Evolutionary conservation across 2,888 invertebrate species (phyloP), one percentile per base, ranked within the genome.

Genomic region (Cheilosia vernalis): DNA sequence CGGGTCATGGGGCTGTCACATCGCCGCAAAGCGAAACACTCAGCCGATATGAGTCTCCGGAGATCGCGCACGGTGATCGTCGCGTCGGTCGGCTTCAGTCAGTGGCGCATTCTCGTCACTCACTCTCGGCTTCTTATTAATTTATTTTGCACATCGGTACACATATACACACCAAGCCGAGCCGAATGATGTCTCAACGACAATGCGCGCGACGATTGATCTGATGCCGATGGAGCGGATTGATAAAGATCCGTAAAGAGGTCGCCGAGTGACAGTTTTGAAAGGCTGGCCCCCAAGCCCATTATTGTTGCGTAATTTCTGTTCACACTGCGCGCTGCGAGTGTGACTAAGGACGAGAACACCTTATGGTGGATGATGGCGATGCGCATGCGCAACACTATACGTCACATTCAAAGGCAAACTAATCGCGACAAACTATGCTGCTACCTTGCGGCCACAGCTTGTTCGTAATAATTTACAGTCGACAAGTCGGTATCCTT

Each of bases 381-480:
- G 44, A 10, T 9, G 74, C 69, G 55, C 58, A 66, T 60, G 70
- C 15, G 70, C 74, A 58, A 33, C 37, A 4, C 37, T 37, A 37
- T 37, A 80, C 80, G 83, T 85, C 53, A 81, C 61, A 63, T 76
- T 72, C 81, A 79, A 77, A 85, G 81, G 76, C 81, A 77, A 86
- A 86, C 86, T 86, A 79, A 84, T 84, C 76, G 88, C 89, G 89
- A 89, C 89, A 89, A 90, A 90, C 73, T 37, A 30, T 9, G 37
- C 37, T 89, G 89, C 89, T 90, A 91, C 90, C 91, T 89, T 88
- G 89, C 90, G 91, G 91, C 89, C 88, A 88, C 88, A 73, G 89
- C 90, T 90, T 90, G 90, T 90, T 90, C 89, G 89, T 89, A 89
- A 91, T 91, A 91, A 91, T 91, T 91, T 91, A 91, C 89, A 90